Base-by-base conservation (phyloP, 1,140 invertebrate genomes). In the Mamestra configurata region DNA sequence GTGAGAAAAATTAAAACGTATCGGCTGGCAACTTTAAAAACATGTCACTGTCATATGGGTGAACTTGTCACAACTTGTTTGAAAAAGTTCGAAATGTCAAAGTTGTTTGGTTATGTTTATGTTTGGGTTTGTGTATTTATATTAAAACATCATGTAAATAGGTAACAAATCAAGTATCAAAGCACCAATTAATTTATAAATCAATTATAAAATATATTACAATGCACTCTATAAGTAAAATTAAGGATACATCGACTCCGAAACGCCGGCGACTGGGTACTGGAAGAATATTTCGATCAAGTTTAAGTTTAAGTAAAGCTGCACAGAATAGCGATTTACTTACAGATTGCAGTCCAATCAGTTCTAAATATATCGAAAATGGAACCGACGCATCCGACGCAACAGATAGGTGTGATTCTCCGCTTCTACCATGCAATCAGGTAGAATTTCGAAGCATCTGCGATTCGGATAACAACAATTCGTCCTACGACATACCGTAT, bases 351-450 rank as follows among this genome's bases (percentile, higher is more conserved):
- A 90, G 82, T 18, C 85, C 88, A 49, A 82, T 84, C 77, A 80
- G 31, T 77, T 37, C 46, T 53, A n/a, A 68, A 70, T 18, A 24
- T 10, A 11, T 4, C 43, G 18, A 40, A n/a, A n/a, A n/a, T n/a
- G n/a, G n/a, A n/a, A n/a, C n/a, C 13, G 31, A 22, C 20, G 71
- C 37, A 15, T 20, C 18, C 3, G 59, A 51, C 22, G 11, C 24
- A 37, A n/a, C 64, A 61, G 76, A 84, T 6, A 83, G 83, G 70
- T 90, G 89, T 86, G 91, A 92, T 73, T 93, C 92, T 5, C 93
- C 93, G 1, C 87, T 89, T 10, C 80, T 94, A 43, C 93, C 93
- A 0, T 93, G 91, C 37, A 94, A 94, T 86, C 93, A 94, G 89
- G 83, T 92, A 18, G 89, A 94, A 82, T 94, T 89, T 81, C 81